Evolutionary conservation across 2,113 vertebrate species (phyloP).

Genomic region (Cacatua alba): DNA sequence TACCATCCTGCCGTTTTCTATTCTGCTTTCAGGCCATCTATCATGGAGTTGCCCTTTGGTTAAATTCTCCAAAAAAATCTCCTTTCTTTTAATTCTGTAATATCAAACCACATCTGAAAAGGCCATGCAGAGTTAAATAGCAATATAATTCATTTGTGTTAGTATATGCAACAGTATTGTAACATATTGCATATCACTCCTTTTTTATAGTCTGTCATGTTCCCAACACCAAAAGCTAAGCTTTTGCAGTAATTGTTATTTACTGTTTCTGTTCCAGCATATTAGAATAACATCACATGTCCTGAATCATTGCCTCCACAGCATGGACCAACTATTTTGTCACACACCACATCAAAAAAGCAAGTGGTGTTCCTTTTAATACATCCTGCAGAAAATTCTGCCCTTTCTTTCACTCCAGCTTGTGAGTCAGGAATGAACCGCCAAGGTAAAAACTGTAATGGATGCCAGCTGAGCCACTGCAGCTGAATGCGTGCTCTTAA

Average conservation of each 20-base stretch:
- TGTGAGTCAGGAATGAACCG: background rate
- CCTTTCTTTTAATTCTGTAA: background rate
- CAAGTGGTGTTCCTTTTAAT: background rate
- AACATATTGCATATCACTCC: background rate
- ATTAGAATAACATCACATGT: background rate
- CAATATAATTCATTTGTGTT: background rate
- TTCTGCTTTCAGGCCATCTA: background rate
- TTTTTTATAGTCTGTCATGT: background rate
- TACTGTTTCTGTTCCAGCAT: background rate
- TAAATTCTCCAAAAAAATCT: background rate
- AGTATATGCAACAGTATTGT: background rate
- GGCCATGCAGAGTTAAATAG: background rate
- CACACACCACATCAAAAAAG: background rate
- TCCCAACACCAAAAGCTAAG: background rate
- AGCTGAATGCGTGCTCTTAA: background rate
- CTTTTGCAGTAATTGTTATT: background rate
- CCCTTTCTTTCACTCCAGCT: background rate
- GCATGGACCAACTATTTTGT: background rate
- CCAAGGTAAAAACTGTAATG: background rate
- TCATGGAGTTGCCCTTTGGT: background rate
- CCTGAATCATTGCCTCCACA: background rate
- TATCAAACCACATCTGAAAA: background rate
- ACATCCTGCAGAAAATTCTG: background rate
- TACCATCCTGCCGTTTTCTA: background rate
- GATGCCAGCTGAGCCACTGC: fast-evolving